Base-by-base conservation (phyloP, 2,797 vertebrate genomes). In the Distichodus sexfasciatus region DNA sequence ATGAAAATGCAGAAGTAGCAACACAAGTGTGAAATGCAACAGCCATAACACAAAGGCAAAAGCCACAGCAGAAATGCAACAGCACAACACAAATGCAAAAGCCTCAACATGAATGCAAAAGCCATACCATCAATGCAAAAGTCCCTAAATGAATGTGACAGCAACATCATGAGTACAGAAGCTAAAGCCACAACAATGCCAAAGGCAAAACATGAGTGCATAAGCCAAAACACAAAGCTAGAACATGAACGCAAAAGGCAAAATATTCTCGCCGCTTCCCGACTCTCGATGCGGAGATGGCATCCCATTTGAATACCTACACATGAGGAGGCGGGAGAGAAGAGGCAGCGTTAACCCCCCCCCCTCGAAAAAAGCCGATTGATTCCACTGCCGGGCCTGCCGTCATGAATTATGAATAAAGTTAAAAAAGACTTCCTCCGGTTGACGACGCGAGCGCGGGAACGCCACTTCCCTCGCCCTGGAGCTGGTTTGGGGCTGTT, bases 391-490 rank as follows among this genome's bases (percentile, higher is more conserved):
- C 33, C 43, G 35, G 50, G 46, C 2, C 0, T 15, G 8, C 21
- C 35, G 46, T 62, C 76, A 76, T 74, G 64, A 75, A 79, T 78
- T 74, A 83, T 79, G 55, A 82, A 75, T 66, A 55, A 21, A 66
- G 46, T 65, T 75, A 31, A 19, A 6, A 74, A 6, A 5, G 71
- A 43, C 29, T 47, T 65, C 58, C 74, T 65, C 68, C 36, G 55
- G 78, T 79, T 75, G 71, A 80, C 66, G 57, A 64, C 76, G 74
- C 78, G 68, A 81, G 79, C 66, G 76, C 72, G 41, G 68, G 65
- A 82, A 71, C 46, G 15, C 4, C 7, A 36, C n/a, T n/a, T 1
- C 6, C 17, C 33, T 51, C 15, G 8, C 47, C 36, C 47, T 3
- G 21, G 28, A 62, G 36, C 14, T 14, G 9, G 55, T 35, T 36